These are phyloP conservation scores for Muscicapa striata DNA, from an alignment of 2,797 vertebrate genomes.

Conservation along the genomic window DNA sequence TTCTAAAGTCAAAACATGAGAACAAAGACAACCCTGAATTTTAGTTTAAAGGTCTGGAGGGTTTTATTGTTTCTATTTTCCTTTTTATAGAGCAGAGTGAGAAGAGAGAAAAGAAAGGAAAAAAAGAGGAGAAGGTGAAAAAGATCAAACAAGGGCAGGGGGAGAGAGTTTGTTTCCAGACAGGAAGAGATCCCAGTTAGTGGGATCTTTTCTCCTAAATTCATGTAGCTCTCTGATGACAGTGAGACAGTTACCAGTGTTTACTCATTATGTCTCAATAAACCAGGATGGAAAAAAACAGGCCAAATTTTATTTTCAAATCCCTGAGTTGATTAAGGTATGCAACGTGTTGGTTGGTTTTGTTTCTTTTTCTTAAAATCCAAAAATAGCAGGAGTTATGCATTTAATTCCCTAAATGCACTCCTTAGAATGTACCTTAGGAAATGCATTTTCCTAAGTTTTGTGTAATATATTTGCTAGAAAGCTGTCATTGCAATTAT, in stretches of 20 bases:
- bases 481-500: background rate
- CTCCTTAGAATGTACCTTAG: background rate
- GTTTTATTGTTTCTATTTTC: background rate
- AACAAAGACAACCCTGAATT: background rate
- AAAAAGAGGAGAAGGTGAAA: background rate
- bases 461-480: constrained; percentile 15
- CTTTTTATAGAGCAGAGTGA: background rate
- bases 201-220: background rate
- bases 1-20: background rate
- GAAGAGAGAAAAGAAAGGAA: background rate
- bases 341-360: background rate
- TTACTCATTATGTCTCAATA: background rate
- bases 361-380: background rate
- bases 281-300: background rate
- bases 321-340: background rate
- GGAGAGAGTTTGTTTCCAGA: background rate
- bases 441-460: background rate
- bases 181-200: background rate
- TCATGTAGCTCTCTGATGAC: background rate
- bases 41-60: background rate
- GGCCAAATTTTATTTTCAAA: background rate
- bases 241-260: background rate
- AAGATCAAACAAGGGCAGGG: background rate
- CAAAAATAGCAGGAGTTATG: background rate
- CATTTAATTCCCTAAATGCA: constrained; percentile 29